Base-by-base conservation (phyloP, 2,888 invertebrate species). In the Orchesella flavescens region DNA sequence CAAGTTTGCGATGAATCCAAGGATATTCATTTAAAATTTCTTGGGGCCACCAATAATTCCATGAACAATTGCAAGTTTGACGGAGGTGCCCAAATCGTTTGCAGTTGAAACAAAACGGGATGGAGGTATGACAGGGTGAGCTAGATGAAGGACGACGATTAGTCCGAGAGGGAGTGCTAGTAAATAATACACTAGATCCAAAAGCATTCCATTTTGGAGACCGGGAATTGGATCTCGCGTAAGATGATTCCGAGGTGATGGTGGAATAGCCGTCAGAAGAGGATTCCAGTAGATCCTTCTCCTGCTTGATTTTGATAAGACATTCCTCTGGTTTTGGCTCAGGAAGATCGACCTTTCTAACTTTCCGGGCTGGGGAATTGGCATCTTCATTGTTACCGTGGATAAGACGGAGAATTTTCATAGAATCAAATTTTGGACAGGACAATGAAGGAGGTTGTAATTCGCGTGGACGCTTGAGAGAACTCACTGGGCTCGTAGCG, bases 1-100 rank as follows among this genome's bases (percentile, higher is more conserved):
- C 13, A 21, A 82, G 17, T 17, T 44, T 57, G n/a, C 34, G 44
- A 5, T 13, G 49, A n/a, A 82, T 15, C 82, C 82, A 82, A 3
- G 69, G 63, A 13, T 76, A 24, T 10, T 24, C 15, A 2, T 23
- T 17, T 2, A 76, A 15, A 17, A 71, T 76, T 13, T 63, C 53
- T 7, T 12, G 9, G 0, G 82, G 82, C 82, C 82, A 82, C 75
- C 75, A 82, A 63, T 61, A 43, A 21, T 76, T 44, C 82, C 82
- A 76, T 1, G 1, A 0, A 21, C 1, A 34, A 7, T 34, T 34
- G 34, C 34, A 34, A 7, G n/a, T n/a, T n/a, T n/a, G 9, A 15
- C 4, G 5, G 43, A 69, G 75, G 3, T 82, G 82, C 0, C 82
- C 82, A 23, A 34, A 82, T 1, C 53, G 34, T 19, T 82, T 82